Percentiles rank a stretch among this genome's conserved stretches.
These are phyloP conservation scores for Anthopleura sola DNA, from an alignment of 64 coral and sea anemone genomes.

Conservation along the genomic window DNA sequence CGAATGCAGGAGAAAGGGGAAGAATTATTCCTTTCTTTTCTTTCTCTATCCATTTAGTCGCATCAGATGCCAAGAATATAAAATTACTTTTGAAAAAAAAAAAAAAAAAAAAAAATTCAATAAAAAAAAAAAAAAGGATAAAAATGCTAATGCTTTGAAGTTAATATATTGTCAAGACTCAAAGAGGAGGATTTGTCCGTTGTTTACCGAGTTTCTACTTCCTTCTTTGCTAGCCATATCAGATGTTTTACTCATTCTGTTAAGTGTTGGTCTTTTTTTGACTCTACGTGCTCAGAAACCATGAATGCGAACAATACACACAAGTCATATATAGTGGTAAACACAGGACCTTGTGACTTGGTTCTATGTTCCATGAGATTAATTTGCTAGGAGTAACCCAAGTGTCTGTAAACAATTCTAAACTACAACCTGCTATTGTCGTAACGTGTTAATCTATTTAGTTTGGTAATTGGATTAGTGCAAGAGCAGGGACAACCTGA, in stretches of 20 bases:
- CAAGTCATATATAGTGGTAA: too few species aligned
- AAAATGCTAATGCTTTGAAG: not conserved
- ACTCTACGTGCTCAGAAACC: conserved; percentile 1
- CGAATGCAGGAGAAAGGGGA: too few species aligned
- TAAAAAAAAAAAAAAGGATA: not conserved
- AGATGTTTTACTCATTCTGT: not conserved
- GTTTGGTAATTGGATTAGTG: conserved; percentile 11
- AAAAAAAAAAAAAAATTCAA: not conserved
- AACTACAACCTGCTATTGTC: not conserved
- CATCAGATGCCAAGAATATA: too few species aligned
- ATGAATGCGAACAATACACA: not conserved
- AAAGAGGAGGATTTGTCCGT: not conserved
- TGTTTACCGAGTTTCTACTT: not conserved
- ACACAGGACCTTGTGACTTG: not conserved
- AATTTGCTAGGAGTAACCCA: conserved; percentile 7
- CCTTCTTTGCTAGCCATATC: not conserved
- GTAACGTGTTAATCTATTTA: conserved; percentile 25
- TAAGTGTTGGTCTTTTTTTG: not conserved
- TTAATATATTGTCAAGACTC: not conserved
- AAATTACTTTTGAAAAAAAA: too few species aligned
- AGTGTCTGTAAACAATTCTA: conserved; percentile 20
- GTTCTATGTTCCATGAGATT: not conserved
- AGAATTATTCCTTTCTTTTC: too few species aligned
- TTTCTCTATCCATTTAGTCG: too few species aligned
- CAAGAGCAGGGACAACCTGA: not conserved